phyloP scores from a whole-genome alignment of 1,140 invertebrate genomes.

The Drosophila gunungcola region DNA sequence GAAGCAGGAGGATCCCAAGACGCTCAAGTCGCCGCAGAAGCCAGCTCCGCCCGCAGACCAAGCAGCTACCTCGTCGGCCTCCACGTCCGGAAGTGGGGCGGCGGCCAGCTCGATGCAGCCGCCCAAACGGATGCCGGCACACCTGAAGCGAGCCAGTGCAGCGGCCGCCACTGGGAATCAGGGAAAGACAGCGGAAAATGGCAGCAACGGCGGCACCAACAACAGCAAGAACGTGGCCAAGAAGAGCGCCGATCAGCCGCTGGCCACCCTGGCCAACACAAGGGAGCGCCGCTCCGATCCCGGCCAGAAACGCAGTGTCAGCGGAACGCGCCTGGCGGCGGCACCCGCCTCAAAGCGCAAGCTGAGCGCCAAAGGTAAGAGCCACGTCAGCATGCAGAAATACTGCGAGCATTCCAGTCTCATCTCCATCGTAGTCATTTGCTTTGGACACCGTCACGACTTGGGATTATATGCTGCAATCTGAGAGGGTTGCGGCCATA shows the following conservation, averaged over 20 bases:
- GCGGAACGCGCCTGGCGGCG: conserved; percentile 32
- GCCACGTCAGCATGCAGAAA: too few relatives aligned
- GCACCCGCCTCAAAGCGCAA: conserved; percentile 52
- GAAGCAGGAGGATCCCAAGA: conserved; percentile 78
- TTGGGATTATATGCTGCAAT: conserved; percentile 8
- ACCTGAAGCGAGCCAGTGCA: conserved; percentile 59
- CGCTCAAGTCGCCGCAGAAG: conserved; percentile 76
- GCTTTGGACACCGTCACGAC: conserved; percentile 31
- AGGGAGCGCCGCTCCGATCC: conserved; percentile 68
- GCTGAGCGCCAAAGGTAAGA: conserved; percentile 63
- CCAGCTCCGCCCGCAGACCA: conserved; percentile 25
- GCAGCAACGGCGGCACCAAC: conserved; percentile 14
- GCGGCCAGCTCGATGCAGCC: conserved; percentile 55
- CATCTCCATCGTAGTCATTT: conserved; percentile 35
- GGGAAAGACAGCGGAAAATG: conserved; percentile 30
- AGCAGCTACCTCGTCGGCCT: conserved; percentile 38
- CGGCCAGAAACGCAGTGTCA: conserved; percentile 50
- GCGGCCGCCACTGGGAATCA: conserved; percentile 13
- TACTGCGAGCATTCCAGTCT: conserved; percentile 14
- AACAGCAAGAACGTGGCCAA: conserved; percentile 75
- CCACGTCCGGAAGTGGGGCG: conserved; percentile 19
- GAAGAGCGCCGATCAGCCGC: conserved; percentile 70
- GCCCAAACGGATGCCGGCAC: conserved; percentile 71
- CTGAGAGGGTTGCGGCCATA: background rate
- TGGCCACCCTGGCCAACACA: conserved; percentile 46